Percentiles rank a stretch among this genome's conserved stretches.
Evolutionary conservation across 2,113 vertebrate species (phyloP).

Genomic region (Myiozetetes cayanensis): DNA sequence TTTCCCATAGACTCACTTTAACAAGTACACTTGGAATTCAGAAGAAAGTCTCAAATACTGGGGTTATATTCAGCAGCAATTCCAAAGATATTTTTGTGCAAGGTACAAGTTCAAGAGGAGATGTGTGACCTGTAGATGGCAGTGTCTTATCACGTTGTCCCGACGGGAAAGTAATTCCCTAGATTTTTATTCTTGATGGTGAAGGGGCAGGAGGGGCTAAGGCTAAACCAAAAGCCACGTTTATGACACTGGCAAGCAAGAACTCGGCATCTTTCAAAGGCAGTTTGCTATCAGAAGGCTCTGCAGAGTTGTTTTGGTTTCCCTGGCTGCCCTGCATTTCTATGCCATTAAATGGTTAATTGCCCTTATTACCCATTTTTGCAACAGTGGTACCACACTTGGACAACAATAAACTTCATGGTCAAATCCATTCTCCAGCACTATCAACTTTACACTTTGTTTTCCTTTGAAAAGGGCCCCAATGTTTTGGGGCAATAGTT

Average conservation of each 20-base stretch:
- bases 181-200: not conserved
- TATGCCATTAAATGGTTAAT: not conserved
- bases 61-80: not conserved
- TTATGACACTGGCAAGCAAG: not conserved
- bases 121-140: conserved; percentile 8
- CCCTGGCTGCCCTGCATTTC: not conserved
- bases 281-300: not conserved
- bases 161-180: not conserved
- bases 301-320: not conserved
- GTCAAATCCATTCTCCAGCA: not conserved
- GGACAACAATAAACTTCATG: not conserved
- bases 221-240: not conserved
- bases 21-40: not conserved
- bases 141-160: not conserved
- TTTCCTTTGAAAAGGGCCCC: not conserved
- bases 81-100: not conserved
- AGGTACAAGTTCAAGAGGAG: accelerated
- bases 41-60: not conserved
- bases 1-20: not conserved
- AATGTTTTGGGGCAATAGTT: not conserved
- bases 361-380: not conserved
- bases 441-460: not conserved
- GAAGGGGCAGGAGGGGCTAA: accelerated
- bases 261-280: not conserved
- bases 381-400: too few species aligned